phyloP scores from a whole-genome alignment of 1,140 invertebrate genomes.

The Scaptomyza hsui region DNA sequence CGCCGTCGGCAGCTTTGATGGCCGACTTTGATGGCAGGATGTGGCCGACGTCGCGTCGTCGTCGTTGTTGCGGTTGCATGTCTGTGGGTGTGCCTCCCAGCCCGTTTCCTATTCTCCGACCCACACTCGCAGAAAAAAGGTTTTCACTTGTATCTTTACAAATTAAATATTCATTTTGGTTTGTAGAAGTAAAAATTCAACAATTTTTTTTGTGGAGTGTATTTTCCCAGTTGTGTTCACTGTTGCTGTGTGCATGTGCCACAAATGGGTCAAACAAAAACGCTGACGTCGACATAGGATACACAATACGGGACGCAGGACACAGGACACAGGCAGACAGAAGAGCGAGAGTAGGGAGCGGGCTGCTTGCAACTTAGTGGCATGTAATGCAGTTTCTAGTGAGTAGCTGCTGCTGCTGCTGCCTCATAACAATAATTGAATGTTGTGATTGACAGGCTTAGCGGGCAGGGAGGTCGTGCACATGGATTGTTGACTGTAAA shows the following conservation, averaged over 20 bases:
- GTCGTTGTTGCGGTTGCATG: slow-evolving; percentile 25
- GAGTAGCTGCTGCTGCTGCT: slow-evolving; percentile 39
- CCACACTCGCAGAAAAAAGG: not conserved
- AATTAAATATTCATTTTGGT: not conserved
- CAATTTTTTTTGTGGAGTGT: not conserved
- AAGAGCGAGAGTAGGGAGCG: slow-evolving; percentile 1
- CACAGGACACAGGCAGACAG: not conserved
- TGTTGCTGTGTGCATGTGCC: slow-evolving; percentile 25
- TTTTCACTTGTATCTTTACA: too few relatives aligned
- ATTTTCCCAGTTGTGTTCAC: not conserved
- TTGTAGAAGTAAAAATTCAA: too few relatives aligned
- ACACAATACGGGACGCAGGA: not conserved
- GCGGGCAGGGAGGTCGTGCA: slow-evolving; percentile 1
- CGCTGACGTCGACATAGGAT: slow-evolving; percentile 7
- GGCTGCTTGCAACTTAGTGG: slow-evolving; percentile 22
- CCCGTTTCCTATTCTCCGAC: not conserved
- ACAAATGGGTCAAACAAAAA: slow-evolving; percentile 37
- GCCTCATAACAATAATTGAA: slow-evolving; percentile 71
- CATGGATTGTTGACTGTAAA: slow-evolving; percentile 36
- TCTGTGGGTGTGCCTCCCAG: slow-evolving; percentile 39
- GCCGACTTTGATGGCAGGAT: slow-evolving; percentile 67
- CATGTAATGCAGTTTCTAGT: slow-evolving; percentile 44
- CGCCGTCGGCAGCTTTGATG: slow-evolving; percentile 44
- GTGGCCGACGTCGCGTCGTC: slow-evolving; percentile 33
- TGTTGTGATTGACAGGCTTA: slow-evolving; percentile 59